Conservation (phyloP, 2,888 invertebrate genomes). For the Andricus quercusramuli region DNA sequence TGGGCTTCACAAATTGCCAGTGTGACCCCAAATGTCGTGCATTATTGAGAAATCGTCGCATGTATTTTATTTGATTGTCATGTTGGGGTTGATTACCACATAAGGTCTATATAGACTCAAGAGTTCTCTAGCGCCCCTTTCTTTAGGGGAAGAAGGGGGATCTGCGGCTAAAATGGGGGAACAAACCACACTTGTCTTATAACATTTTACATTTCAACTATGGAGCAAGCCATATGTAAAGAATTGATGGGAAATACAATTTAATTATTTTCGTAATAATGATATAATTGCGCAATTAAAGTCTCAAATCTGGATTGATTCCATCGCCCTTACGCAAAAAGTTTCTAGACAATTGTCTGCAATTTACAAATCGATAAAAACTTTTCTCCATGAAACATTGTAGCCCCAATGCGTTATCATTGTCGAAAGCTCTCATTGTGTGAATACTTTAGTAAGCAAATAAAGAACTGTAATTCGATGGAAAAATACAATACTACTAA, state of each 20-base stretch:
- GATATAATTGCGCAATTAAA: not conserved
- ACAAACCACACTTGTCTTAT: not conserved
- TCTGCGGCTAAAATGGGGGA: conserved; percentile 14
- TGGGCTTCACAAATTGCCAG: conserved; percentile 15
- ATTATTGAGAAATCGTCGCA: conserved; percentile 36
- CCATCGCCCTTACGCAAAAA: not conserved
- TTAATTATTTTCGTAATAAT: not conserved
- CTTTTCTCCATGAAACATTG: not conserved
- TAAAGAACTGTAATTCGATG: not conserved
- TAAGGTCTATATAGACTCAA: not conserved
- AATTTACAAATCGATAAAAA: conserved; percentile 15
- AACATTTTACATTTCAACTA: not conserved
- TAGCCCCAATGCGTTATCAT: not conserved
- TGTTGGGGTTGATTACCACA: conserved; percentile 28
- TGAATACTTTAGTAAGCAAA: not conserved
- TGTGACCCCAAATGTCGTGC: conserved; percentile 14
- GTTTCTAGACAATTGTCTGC: not conserved
- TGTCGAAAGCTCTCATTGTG: not conserved
- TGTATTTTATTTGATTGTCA: conserved; percentile 34
- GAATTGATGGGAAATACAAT: not conserved
- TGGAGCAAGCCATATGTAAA: not conserved
- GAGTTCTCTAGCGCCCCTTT: conserved; percentile 18
- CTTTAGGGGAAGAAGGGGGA: conserved; percentile 12
- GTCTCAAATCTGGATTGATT: not conserved
- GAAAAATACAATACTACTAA: not conserved